Base-by-base conservation (phyloP, 1,140 invertebrate genomes). In the Thaumetopoea pityocampa region DNA sequence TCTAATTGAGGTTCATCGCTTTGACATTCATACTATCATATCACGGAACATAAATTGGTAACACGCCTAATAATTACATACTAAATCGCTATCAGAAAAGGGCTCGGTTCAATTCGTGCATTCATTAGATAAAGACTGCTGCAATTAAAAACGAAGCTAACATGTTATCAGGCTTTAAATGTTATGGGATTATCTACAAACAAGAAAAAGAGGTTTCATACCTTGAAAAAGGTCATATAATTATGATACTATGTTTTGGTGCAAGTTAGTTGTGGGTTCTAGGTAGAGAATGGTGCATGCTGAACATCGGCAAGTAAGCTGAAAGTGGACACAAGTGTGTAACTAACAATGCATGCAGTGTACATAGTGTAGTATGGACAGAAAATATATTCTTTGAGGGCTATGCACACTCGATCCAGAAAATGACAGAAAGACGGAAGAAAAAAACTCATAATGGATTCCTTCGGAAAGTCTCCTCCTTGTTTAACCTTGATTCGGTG, bases 401-500 rank as follows among this genome's bases (percentile, higher is more conserved):
- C 64, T 77, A 84, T 81, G 77, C 67, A 72, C 66, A 71, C 49
- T 73, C 64, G 55, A 38, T 69, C 52, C 53, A 43, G 67, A 83
- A 73, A 78, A 93, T 93, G 92, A 92, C 92, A 62, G 91, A 91
- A 56, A 87, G 92, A 80, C 89, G 91, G 77, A 92, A 93, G 88
- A 91, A 91, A 85, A 89, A 89, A 77, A 90, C 90, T 71, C 90
- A 91, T 76, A 90, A 92, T 85, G 90, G 91, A 76, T 93, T 94
- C 79, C 91, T 94, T 68, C 93, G 92, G 86, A 94, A 94, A 88
- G 92, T 94, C 48, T 94, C 93, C 55, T 94, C 92, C 47, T 86
- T 94, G 62, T 94, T 94, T 86, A 94, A 92, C 88, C 88, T 94
- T 82, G 92, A 94, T 70, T 91, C 90, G 91, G 92, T 92, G 87